Base-by-base conservation (phyloP, 2,888 invertebrate species). In the Eudemis profundana region DNA sequence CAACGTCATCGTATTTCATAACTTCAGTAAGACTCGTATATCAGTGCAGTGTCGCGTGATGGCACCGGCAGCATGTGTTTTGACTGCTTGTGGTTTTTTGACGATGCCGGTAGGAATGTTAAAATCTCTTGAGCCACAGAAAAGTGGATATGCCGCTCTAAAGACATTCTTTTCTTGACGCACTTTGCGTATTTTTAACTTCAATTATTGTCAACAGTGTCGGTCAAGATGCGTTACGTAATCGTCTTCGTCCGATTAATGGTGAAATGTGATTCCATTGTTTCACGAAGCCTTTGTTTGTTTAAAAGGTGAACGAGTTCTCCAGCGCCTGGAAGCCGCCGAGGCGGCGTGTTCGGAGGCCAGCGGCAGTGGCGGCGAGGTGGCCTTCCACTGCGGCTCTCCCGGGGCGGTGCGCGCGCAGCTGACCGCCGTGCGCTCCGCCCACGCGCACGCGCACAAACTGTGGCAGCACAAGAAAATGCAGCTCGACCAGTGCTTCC, bases 401-500 rank as follows among this genome's bases (percentile, higher is more conserved):
- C 94, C 94, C 54, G 90, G 93, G 66, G 93, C 96, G 53, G 96
- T 97, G 60, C 93, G 97, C 72, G 95, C 96, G 73, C 97, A 97
- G 85, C 93, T 97, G 60, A 96, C 97, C 77, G 96, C 97, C 68
- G 96, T 98, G 23, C 96, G 97, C 73, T 95, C 96, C 4, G 96
- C 97, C 0, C 97, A 98, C 79, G 97, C 98, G 81, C 97, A 98
- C 80, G 94, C 99, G 51, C 94, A 97, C 70, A 97, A 98, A 78
- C 92, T 98, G 64, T 99, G 99, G 99, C 97, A 98, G 81, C 96
- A 97, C 78, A 98, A 98, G 84, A 97, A 98, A 82, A 94, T 96
- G 78, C 97, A 98, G 86, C 93, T 99, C 70, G 98, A 99, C 82
- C 98, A 99, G 87, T 98, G 98, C 84, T 97, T 98, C 83, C 98